These are phyloP conservation scores for Novumbra hubbsi DNA, from an alignment of 2,797 vertebrate genomes.

Conservation along the genomic window DNA sequence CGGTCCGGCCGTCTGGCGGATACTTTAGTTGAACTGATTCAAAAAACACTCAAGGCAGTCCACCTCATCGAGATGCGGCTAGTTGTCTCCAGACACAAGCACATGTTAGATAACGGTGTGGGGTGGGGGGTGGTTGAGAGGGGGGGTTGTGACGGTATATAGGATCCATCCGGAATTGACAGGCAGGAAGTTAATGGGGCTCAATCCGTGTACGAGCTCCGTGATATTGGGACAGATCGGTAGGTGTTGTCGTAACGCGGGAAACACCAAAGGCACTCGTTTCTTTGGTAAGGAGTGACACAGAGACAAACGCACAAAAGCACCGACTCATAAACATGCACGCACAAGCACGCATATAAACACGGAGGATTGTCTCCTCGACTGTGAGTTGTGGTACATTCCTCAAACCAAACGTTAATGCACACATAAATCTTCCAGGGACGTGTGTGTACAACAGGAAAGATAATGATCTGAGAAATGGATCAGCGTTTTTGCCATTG, in stretches of 20 bases:
- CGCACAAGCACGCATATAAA: conserved; percentile 21
- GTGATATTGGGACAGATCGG: neutral
- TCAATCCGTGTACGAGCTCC: conserved; percentile 18
- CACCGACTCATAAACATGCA: conserved; percentile 5
- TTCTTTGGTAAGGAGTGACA: neutral
- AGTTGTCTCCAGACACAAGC: conserved; percentile 61
- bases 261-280: neutral
- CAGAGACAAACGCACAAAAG: conserved; percentile 1
- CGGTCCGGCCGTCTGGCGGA: neutral
- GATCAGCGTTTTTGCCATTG: conserved; percentile 53
- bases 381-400: conserved; percentile 25
- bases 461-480: conserved; percentile 55
- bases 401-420: conserved; percentile 13
- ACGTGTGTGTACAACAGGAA: conserved; percentile 33
- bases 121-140: conserved; percentile 44
- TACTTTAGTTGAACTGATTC: conserved; percentile 38
- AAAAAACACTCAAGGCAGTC: conserved; percentile 22
- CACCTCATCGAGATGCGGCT: conserved; percentile 20
- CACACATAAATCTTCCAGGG: conserved; percentile 41
- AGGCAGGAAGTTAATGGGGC: conserved; percentile 30
- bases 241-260: neutral
- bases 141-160: conserved; percentile 46
- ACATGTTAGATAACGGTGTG: conserved; percentile 61
- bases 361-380: conserved; percentile 19
- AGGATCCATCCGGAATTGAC: conserved; percentile 59